Conservation (phyloP, 2,797 vertebrate genomes). For the Halcyon chelicuti region DNA sequence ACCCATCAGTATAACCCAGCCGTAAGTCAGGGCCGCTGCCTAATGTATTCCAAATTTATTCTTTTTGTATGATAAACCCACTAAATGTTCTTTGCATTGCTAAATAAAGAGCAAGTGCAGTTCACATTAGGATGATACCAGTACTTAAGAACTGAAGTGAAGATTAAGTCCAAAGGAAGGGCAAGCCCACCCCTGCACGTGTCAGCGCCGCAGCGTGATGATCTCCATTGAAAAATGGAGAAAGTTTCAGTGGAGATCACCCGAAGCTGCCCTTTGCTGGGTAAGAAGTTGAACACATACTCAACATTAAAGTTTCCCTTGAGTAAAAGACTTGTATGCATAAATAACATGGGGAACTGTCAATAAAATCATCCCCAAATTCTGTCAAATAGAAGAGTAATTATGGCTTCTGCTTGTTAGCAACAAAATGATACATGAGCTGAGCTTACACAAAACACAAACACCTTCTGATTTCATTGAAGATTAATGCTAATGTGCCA, state of each 20-base stretch:
- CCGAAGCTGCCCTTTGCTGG: neutral
- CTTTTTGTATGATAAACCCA: constrained; percentile 56
- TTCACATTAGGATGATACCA: neutral
- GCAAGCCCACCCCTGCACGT: fast-evolving
- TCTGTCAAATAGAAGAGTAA: constrained; percentile 44
- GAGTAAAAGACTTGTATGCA: neutral
- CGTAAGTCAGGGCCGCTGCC: constrained; percentile 43
- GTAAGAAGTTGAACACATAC: neutral
- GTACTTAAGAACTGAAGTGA: neutral
- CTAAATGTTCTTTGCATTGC: constrained; percentile 21
- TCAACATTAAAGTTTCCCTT: neutral
- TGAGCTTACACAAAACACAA: constrained; percentile 18
- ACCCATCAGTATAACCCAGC: constrained; percentile 56
- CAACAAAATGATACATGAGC: constrained; percentile 35
- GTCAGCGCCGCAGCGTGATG: no score
- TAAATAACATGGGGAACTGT: neutral
- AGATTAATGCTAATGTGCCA: constrained; percentile 67
- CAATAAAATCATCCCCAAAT: constrained; percentile 42
- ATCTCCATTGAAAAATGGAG: no score
- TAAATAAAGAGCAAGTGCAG: neutral
- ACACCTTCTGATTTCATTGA: constrained; percentile 54
- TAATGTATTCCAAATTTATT: constrained; percentile 56
- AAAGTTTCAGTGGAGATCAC: neutral
- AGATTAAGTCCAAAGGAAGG: neutral
- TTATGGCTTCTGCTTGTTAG: constrained; percentile 40